A percentile compares a stretch with the other conserved stretches of the same genome.
phyloP scores from a whole-genome alignment of 1,140 invertebrate species.

The Onthophagus taurus region DNA sequence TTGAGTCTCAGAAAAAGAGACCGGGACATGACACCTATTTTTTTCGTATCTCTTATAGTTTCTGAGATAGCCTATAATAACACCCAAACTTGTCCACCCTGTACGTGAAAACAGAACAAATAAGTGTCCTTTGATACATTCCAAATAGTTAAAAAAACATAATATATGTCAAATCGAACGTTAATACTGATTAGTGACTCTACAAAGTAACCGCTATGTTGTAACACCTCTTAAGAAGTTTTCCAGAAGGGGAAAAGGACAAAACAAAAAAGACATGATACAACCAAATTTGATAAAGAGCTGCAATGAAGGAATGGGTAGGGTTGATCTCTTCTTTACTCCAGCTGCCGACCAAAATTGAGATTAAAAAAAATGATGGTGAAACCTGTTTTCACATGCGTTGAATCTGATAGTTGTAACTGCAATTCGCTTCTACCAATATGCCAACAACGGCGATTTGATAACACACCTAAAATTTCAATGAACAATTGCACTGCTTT shows the following conservation, averaged over 20 bases:
- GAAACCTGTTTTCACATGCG: conserved; percentile 3
- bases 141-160: too few relatives aligned
- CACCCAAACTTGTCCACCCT: too few relatives aligned
- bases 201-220: too few relatives aligned
- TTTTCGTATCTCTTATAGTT: too few relatives aligned
- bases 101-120: conserved; percentile 4
- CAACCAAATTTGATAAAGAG: conserved; percentile 29
- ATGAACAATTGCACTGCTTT: neutral
- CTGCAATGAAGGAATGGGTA: conserved; percentile 35
- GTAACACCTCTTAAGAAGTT: too few relatives aligned
- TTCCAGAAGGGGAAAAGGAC: neutral
- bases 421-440: conserved; percentile 6
- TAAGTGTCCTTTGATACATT: too few relatives aligned
- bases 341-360: conserved; percentile 1
- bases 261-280: conserved; percentile 29
- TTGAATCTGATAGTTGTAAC: neutral
- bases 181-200: too few relatives aligned
- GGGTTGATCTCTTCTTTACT: conserved; percentile 26
- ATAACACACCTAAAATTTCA: conserved; percentile 3
- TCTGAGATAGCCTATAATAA: too few relatives aligned
- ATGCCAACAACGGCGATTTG: neutral
- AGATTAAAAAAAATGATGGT: conserved; percentile 6
- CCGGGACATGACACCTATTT: too few relatives aligned
- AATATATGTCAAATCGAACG: neutral
- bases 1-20: too few relatives aligned